Evolutionary conservation across 2,888 invertebrate genomes (phyloP).

Genomic region (Automeris io): DNA sequence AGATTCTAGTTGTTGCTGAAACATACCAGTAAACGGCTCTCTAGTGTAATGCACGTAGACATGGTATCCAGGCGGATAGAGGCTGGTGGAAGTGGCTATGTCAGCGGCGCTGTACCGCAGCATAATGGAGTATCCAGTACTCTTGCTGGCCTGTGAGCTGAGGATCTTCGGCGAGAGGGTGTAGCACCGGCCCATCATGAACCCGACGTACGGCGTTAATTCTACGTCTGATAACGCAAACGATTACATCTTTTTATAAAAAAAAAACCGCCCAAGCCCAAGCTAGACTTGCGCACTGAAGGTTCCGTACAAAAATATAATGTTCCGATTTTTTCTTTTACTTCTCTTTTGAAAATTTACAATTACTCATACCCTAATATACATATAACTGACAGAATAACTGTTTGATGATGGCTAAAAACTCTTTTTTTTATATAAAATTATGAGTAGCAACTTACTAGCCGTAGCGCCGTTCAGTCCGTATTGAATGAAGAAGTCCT

Average conservation of each 20-base stretch:
- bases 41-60: conserved; percentile 77
- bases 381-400: too few species aligned
- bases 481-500: conserved; percentile 74
- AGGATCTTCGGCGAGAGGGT: conserved; percentile 70
- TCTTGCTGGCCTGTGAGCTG: conserved; percentile 52
- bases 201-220: conserved; percentile 63
- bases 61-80: conserved; percentile 75
- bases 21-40: conserved; percentile 77
- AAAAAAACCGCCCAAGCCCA: not conserved
- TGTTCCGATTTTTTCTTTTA: too few species aligned
- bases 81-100: conserved; percentile 35
- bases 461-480: conserved; percentile 63
- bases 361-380: too few species aligned
- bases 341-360: too few species aligned
- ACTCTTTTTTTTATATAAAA: too few species aligned
- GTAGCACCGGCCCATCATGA: conserved; percentile 78
- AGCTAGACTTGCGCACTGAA: too few species aligned
- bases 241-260: not conserved
- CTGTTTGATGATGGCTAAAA: too few species aligned
- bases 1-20: too few species aligned
- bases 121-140: conserved; percentile 77
- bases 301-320: too few species aligned
- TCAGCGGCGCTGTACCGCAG: conserved; percentile 67
- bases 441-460: too few species aligned
- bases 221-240: conserved; percentile 57